Base-by-base conservation (phyloP, 2,797 vertebrate species). In the Gambelia wislizenii region DNA sequence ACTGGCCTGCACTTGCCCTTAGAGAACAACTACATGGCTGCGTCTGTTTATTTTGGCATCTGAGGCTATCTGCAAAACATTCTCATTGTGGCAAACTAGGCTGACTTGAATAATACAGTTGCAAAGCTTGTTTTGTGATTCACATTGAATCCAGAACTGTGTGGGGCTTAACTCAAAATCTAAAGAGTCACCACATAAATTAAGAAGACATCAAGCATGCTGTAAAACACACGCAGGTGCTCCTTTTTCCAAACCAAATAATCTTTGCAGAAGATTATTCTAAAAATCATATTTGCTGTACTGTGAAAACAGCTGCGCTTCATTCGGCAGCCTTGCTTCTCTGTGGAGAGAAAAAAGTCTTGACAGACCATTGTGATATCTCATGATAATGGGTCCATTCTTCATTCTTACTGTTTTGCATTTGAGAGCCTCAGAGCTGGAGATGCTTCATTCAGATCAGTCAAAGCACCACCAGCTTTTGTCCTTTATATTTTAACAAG, bases 21-120 rank as follows among this genome's bases (percentile, higher is more conserved):
- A 83, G 70, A 87, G 80, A 91, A 85, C 75, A 92, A 89, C 36
- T 1, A 0, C 56, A 87, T 93, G 30, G 42, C 36, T 93, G 93
- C 89, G 94, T 94, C 89, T 93, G 91, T 89, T 94, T 94, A 27
- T 93, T 95, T 95, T 94, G 89, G 87, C 91, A 88, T 70, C 87
- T 44, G 12, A 90, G n/a, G 36, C 88, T 91, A 88, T 79, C 69
- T 88, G 86, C 44, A 91, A 85, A 92, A 84, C 42, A 59, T 39
- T 84, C 82, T 78, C 88, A 85, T 75, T 88, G 86, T 85, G 83
- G 85, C 89, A 95, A 93, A 94, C 89, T 83, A 87, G 74, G 5
- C 76, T 90, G 64, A 70, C 85, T 89, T 92, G 89, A 91, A 92
- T 91, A 89, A 75, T 89, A 36, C 0, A 85, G 64, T 82, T 91